Percentiles rank a stretch among this genome's conserved stretches.
phyloP scores from a whole-genome alignment of 2,888 invertebrate species.

The Trimorus sp. region DNA sequence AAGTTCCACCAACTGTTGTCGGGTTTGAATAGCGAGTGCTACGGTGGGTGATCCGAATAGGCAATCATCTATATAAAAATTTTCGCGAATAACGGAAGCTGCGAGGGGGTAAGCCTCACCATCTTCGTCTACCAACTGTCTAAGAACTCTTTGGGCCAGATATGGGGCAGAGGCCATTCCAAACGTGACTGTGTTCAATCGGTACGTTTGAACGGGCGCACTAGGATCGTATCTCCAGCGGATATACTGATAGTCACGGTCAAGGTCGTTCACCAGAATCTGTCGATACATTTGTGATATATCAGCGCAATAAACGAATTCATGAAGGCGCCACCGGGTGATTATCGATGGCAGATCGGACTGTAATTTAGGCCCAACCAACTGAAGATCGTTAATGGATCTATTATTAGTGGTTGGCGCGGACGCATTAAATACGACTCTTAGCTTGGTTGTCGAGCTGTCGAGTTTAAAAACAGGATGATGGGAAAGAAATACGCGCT shows the following conservation, averaged over 20 bases:
- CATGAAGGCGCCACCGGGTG: slow-evolving; percentile 13
- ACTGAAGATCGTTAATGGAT: slow-evolving; percentile 10
- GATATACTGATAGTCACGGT: neutral
- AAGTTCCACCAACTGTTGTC: no score
- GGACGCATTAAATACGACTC: neutral
- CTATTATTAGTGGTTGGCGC: neutral
- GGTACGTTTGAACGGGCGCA: no score
- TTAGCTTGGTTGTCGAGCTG: neutral
- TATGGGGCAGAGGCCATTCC: no score
- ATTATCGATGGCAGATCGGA: slow-evolving; percentile 1
- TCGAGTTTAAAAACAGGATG: neutral
- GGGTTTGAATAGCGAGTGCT: no score
- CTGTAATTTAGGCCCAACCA: slow-evolving; percentile 3
- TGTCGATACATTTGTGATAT: slow-evolving; percentile 6
- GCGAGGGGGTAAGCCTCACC: no score
- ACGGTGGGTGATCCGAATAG: no score
- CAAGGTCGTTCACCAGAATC: slow-evolving; percentile 25
- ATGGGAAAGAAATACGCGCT: neutral
- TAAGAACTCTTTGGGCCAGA: no score
- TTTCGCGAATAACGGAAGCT: no score
- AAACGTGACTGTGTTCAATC: no score
- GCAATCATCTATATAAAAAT: no score
- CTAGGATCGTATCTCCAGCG: no score
- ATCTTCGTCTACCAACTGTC: no score
- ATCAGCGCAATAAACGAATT: slow-evolving; percentile 31